These are phyloP conservation scores for Dioctria rufipes DNA, from an alignment of 2,888 invertebrate genomes.

Conservation along the genomic window DNA sequence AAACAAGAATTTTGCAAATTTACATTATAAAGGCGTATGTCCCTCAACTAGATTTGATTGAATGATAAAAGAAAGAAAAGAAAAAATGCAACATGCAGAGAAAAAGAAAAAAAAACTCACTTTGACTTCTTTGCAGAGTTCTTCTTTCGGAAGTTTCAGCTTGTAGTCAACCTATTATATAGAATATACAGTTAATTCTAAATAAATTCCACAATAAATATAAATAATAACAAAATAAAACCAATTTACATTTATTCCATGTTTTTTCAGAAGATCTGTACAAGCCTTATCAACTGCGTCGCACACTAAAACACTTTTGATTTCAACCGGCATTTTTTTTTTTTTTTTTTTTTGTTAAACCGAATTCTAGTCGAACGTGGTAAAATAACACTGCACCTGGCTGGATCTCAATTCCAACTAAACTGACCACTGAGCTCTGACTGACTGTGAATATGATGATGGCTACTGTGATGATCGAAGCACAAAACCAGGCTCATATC, in stretches of 20 bases:
- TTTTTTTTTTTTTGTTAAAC: neutral
- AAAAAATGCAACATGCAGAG: no score
- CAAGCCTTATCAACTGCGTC: constrained; percentile 94
- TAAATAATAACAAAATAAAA: neutral
- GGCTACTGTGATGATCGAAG: no score
- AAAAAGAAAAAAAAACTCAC: constrained; percentile 73
- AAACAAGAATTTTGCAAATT: neutral
- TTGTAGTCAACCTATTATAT: constrained; percentile 75
- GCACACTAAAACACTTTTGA: constrained; percentile 89
- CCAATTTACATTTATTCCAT: constrained; percentile 82
- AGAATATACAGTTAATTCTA: neutral
- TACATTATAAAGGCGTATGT: neutral
- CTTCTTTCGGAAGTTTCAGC: constrained; percentile 83
- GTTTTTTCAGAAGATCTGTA: constrained; percentile 81
- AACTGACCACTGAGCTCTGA: neutral
- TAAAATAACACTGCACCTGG: no score
- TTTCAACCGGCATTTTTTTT: constrained; percentile 73
- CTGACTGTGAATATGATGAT: no score
- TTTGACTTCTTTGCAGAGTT: constrained; percentile 86
- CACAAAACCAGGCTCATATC: no score
- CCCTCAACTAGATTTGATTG: no score
- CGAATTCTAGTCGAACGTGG: no score
- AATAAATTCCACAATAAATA: neutral
- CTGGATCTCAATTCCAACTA: neutral
- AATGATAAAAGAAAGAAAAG: no score